Conservation (phyloP, 2,797 vertebrate species). For the Enteromius unitaeniatus region DNA sequence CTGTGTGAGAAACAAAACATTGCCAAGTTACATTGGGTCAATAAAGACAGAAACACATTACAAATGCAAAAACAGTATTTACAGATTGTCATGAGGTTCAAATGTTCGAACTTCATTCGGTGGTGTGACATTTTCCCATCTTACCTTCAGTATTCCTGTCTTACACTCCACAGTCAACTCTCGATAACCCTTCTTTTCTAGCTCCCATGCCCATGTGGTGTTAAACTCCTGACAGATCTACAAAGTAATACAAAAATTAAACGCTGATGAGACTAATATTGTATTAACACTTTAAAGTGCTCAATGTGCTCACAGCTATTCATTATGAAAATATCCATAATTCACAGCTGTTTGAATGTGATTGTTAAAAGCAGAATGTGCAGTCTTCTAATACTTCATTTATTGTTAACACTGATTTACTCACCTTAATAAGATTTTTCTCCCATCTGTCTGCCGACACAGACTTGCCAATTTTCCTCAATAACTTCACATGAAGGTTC, state of each 20-base stretch:
- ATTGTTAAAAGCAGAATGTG: neutral
- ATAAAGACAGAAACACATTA: neutral
- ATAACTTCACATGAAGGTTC: constrained; percentile 95
- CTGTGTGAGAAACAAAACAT: constrained; percentile 73
- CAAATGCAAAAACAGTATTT: neutral
- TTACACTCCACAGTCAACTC: constrained; percentile 92
- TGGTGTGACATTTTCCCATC: neutral
- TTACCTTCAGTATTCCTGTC: constrained; percentile 94
- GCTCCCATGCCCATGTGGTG: constrained; percentile 97
- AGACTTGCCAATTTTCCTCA: constrained; percentile 98
- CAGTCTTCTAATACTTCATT: neutral
- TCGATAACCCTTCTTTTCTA: constrained; percentile 95
- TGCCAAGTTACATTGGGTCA: neutral
- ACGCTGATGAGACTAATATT: neutral
- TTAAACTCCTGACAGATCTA: constrained; percentile 97
- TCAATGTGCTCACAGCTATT: neutral
- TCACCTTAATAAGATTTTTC: constrained; percentile 95
- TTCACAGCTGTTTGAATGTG: neutral
- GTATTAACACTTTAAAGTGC: neutral
- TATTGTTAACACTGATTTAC: neutral
- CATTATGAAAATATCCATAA: constrained; percentile 1
- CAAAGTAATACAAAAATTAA: neutral
- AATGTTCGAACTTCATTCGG: neutral
- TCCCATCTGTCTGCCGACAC: constrained; percentile 98
- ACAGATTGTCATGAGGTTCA: neutral